Evolutionary conservation across 92 coral and sea anemone species (phyloP).

Genomic region (Bergia puertoricense): DNA sequence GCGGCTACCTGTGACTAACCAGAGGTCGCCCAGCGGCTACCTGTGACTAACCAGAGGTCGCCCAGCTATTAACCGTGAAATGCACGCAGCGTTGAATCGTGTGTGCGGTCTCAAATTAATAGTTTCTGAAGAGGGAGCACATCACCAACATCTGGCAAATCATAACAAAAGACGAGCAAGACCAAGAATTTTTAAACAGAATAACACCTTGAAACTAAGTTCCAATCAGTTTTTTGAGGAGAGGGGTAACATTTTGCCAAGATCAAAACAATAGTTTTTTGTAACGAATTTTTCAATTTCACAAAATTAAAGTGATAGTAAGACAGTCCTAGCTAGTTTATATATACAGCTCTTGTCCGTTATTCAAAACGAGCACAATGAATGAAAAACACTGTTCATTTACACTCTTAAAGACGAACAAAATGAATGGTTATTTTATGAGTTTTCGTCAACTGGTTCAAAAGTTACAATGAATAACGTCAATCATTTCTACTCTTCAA

Average conservation of each 20-base stretch:
- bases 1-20: no score
- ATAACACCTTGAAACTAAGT: no score
- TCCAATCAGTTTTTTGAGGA: background rate
- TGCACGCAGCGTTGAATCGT: background rate
- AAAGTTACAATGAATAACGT: background rate
- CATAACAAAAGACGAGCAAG: background rate
- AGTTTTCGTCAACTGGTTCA: background rate
- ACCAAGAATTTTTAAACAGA: background rate
- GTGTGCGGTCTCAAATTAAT: background rate
- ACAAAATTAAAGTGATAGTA: background rate
- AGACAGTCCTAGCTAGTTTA: background rate
- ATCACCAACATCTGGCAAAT: background rate
- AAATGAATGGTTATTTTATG: background rate
- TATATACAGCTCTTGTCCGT: background rate
- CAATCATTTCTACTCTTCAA: constrained; percentile 1
- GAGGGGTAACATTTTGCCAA: background rate
- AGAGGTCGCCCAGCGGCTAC: no score
- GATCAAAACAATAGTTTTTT: no score
- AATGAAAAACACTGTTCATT: no score
- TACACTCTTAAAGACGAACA: background rate
- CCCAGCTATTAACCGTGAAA: background rate
- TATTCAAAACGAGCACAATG: background rate
- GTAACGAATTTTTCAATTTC: no score
- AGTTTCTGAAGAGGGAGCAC: background rate
- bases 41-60: background rate